Evolutionary conservation across 2,113 vertebrate species (phyloP).

Genomic region (Megaleporinus macrocephalus): DNA sequence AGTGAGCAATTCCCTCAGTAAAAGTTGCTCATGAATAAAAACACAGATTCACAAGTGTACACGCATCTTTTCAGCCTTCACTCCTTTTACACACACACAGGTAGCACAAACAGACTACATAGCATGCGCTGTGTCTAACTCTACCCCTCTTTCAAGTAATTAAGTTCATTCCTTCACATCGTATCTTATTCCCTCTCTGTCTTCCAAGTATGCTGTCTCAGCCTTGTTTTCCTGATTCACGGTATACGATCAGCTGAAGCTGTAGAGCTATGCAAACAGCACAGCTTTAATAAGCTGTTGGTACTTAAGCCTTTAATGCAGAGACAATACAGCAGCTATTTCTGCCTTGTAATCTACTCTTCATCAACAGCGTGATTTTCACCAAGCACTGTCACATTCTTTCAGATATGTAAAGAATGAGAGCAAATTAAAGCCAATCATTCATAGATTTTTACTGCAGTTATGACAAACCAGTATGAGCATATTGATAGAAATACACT

Average conservation of each 20-base stretch:
- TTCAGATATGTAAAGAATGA: too few relatives aligned
- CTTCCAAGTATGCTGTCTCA: background rate
- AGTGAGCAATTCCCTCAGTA: constrained; percentile 24
- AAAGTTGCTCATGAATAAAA: constrained; percentile 39
- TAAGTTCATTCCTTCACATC: background rate
- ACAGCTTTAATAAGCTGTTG: background rate
- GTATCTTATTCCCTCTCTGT: background rate
- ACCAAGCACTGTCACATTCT: too few relatives aligned
- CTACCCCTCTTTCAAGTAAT: background rate
- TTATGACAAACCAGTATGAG: too few relatives aligned
- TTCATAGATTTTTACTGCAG: too few relatives aligned
- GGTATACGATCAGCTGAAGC: background rate
- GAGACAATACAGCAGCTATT: background rate
- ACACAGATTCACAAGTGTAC: background rate
- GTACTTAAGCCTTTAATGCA: background rate
- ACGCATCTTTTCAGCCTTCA: background rate
- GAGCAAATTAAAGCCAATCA: too few relatives aligned
- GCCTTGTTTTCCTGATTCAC: background rate
- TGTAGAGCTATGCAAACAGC: too few relatives aligned
- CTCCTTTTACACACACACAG: background rate
- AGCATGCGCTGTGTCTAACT: background rate
- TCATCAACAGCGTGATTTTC: background rate
- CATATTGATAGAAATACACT: too few relatives aligned
- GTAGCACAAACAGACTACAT: constrained; percentile 7
- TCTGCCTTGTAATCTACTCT: background rate